Conservation (phyloP, 2,888 invertebrate species). For the Mimumesa dahlbomi region DNA sequence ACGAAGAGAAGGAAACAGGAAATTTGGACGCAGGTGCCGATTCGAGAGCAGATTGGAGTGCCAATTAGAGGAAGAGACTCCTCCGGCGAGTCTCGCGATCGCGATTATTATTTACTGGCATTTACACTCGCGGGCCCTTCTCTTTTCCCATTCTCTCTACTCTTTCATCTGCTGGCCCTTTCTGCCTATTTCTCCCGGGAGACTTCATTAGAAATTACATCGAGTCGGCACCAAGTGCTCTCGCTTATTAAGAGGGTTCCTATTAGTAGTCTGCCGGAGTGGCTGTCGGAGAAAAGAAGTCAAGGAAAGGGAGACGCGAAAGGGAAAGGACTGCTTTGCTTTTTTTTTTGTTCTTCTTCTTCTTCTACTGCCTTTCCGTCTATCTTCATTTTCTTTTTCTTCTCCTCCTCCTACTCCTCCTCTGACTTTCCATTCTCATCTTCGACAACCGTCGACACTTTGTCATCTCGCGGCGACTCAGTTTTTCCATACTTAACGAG, state of each 20-base stretch:
- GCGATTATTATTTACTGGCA: constrained; percentile 48
- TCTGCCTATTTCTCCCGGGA: constrained; percentile 16
- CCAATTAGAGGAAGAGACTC: constrained; percentile 37
- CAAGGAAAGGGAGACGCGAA: constrained; percentile 8
- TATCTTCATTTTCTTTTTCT: background rate
- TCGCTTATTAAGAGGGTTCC: constrained; percentile 50
- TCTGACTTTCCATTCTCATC: background rate
- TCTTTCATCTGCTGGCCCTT: constrained; percentile 3
- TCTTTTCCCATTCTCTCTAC: background rate
- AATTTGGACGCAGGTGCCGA: constrained; percentile 26
- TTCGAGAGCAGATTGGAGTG: constrained; percentile 34
- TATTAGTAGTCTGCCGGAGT: constrained; percentile 41
- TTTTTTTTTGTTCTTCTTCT: background rate
- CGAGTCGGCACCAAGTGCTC: constrained; percentile 48
- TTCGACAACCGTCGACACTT: background rate
- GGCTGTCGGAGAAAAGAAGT: constrained; percentile 14
- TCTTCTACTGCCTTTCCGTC: background rate
- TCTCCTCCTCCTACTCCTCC: background rate
- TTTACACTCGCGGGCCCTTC: constrained; percentile 12
- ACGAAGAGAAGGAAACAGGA: background rate
- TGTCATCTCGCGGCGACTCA: background rate
- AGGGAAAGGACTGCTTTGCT: constrained; percentile 4
- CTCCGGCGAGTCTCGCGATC: constrained; percentile 2
- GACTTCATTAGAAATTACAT: constrained; percentile 55
- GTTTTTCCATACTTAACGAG: background rate